phyloP scores from a whole-genome alignment of 64 coral and sea anemone genomes.

The Acropora tenuis region DNA sequence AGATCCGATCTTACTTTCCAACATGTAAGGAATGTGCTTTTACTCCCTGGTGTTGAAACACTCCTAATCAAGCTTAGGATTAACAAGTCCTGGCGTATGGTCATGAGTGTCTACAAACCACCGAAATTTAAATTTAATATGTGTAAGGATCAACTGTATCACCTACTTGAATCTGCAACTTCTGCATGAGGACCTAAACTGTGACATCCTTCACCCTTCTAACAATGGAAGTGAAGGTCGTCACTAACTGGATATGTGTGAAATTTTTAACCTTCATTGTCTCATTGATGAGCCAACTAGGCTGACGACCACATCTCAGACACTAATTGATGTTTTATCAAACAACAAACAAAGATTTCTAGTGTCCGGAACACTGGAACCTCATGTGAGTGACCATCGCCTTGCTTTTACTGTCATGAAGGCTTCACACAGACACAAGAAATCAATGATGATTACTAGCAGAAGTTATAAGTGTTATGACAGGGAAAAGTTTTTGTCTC shows the following conservation, averaged over 20 bases:
- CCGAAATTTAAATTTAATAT: too few species aligned
- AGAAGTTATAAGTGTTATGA: neutral
- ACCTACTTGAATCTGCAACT: neutral
- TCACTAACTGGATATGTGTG: too few species aligned
- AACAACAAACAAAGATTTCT: slow-evolving; percentile 27
- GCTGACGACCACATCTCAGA: neutral
- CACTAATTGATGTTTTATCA: slow-evolving; percentile 54
- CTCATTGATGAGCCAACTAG: too few species aligned
- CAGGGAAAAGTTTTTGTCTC: neutral
- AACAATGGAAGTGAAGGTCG: neutral
- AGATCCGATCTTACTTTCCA: slow-evolving; percentile 3
- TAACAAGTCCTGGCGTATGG: too few species aligned
- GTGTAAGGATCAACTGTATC: too few species aligned
- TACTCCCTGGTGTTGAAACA: too few species aligned
- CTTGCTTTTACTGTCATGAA: slow-evolving; percentile 52
- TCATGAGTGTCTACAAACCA: too few species aligned
- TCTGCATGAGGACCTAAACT: neutral
- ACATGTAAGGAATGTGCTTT: neutral
- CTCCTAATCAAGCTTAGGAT: too few species aligned
- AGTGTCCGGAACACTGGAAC: slow-evolving; percentile 44
- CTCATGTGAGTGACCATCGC: slow-evolving; percentile 47
- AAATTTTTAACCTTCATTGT: too few species aligned
- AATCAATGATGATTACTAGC: neutral
- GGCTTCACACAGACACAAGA: neutral
- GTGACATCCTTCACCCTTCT: neutral